Conservation (phyloP, 2,888 invertebrate species). For the Phyllotreta cruciferae region DNA sequence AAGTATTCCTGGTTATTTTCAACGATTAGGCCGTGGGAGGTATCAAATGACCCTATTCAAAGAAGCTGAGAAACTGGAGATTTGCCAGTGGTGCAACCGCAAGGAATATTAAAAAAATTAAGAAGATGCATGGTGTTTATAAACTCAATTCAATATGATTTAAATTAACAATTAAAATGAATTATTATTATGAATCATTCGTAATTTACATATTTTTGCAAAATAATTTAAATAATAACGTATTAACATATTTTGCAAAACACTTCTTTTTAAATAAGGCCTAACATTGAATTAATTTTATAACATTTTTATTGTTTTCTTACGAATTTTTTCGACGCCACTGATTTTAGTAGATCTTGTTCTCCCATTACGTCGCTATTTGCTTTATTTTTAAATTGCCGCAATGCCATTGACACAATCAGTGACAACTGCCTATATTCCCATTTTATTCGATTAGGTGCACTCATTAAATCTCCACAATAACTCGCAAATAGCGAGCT, state of each 20-base stretch:
- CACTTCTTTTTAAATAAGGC: too few species aligned
- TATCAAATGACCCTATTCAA: constrained; percentile 23
- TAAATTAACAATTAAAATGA: too few species aligned
- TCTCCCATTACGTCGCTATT: constrained; percentile 4
- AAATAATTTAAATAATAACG: too few species aligned
- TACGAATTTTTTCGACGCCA: neutral
- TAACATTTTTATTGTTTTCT: too few species aligned
- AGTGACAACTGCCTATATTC: constrained; percentile 5
- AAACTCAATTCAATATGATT: too few species aligned
- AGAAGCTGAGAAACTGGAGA: constrained; percentile 12
- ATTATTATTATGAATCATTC: too few species aligned
- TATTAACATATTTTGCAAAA: too few species aligned
- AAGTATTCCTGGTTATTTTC: constrained; percentile 24
- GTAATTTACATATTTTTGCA: too few species aligned
- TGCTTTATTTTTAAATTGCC: constrained; percentile 7
- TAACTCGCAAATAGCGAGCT: neutral
- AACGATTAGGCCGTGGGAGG: constrained; percentile 20
- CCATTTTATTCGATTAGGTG: neutral
- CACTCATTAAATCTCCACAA: constrained; percentile 1
- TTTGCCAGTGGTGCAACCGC: too few species aligned
- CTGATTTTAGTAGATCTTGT: neutral
- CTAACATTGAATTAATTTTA: too few species aligned
- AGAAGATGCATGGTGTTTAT: too few species aligned
- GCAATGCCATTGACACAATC: neutral
- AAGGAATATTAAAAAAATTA: too few species aligned